phyloP scores from a whole-genome alignment of 2,113 vertebrate species.

The Megaceryle maxima region DNA sequence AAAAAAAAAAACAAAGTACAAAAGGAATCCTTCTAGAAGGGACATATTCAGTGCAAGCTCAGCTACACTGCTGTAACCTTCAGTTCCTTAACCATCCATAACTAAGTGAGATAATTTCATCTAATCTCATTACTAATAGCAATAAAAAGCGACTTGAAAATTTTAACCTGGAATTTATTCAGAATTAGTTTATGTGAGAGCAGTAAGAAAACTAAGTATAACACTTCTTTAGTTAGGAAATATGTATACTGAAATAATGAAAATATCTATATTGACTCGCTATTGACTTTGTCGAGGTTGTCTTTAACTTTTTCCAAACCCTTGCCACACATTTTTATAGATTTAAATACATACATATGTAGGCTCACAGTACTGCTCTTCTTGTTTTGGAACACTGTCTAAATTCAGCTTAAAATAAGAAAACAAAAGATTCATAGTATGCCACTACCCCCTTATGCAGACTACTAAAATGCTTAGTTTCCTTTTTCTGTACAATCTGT shows the following conservation, averaged over 20 bases:
- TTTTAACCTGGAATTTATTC: not conserved
- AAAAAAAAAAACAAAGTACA: not conserved
- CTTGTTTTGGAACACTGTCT: not conserved
- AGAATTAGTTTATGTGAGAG: not conserved
- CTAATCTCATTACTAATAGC: not conserved
- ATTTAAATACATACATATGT: not conserved
- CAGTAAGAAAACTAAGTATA: not conserved
- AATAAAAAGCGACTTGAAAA: not conserved
- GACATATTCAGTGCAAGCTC: not conserved
- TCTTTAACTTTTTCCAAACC: not conserved
- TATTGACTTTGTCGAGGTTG: not conserved
- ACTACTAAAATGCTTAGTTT: not conserved
- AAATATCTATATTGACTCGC: not conserved
- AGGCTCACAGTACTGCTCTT: not conserved
- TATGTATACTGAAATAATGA: not conserved
- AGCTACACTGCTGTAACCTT: not conserved
- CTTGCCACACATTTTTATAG: not conserved
- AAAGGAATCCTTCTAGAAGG: not conserved
- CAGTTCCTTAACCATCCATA: not conserved
- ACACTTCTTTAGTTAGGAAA: not conserved
- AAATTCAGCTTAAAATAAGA: not conserved
- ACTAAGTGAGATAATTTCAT: not conserved
- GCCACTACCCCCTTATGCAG: not conserved
- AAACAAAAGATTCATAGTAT: not conserved
- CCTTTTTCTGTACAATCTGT: constrained; percentile 22